A percentile compares a stretch with the other conserved stretches of the same genome.
phyloP scores from a whole-genome alignment of 2,113 vertebrate species.

The Myxocyprinus asiaticus region DNA sequence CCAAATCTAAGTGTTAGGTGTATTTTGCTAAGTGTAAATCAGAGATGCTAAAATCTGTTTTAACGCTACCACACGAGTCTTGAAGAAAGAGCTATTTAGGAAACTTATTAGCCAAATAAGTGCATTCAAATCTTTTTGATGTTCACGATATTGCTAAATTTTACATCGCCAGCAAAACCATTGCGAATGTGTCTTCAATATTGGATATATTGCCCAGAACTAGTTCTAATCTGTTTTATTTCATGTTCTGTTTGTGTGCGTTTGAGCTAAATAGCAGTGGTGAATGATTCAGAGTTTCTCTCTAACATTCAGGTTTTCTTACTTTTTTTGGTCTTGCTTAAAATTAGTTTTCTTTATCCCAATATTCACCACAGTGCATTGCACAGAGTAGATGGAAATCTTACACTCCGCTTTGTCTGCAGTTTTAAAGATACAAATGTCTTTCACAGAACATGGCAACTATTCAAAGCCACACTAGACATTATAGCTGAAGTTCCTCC shows the following conservation, averaged over 20 bases:
- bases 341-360: not conserved
- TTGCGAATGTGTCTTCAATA: too few relatives aligned
- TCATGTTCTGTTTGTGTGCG: not conserved
- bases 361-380: slow-evolving; percentile 2
- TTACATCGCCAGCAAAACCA: too few relatives aligned
- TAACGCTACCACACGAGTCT: too few relatives aligned
- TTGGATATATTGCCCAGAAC: not conserved
- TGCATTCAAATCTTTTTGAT: too few relatives aligned
- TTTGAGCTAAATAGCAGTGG: slow-evolving; percentile 16
- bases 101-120: too few relatives aligned
- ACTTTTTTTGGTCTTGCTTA: not conserved
- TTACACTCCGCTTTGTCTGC: not conserved
- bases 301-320: slow-evolving; percentile 25
- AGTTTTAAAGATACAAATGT: not conserved
- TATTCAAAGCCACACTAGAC: slow-evolving; percentile 18
- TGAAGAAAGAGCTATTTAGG: too few relatives aligned
- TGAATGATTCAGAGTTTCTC: not conserved
- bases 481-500: slow-evolving; percentile 21
- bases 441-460: slow-evolving; percentile 37
- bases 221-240: not conserved
- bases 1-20: too few relatives aligned
- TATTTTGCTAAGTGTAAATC: too few relatives aligned
- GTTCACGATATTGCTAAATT: too few relatives aligned
- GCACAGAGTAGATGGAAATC: slow-evolving; percentile 8
- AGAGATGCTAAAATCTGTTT: too few relatives aligned